These are phyloP conservation scores for Corythucha ciliata DNA, from an alignment of 2,888 invertebrate species.

Conservation along the genomic window DNA sequence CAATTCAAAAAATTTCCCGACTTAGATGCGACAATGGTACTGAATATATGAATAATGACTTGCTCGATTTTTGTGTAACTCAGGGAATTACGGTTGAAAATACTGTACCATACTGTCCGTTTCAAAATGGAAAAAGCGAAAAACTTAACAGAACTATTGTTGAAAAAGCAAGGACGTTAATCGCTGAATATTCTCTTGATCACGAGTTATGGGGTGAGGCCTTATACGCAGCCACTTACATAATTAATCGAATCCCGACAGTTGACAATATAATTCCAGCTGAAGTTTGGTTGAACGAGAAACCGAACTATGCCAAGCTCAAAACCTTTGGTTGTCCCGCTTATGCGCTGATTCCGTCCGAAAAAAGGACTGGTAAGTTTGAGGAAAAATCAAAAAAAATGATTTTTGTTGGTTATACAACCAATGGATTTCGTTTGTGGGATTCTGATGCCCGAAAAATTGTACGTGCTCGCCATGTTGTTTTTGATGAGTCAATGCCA, in stretches of 20 bases:
- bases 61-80: slow-evolving; percentile 31
- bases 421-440: no score
- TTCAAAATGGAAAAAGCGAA: slow-evolving; percentile 36
- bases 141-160: slow-evolving; percentile 34
- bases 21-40: slow-evolving; percentile 36
- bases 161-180: slow-evolving; percentile 34
- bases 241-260: slow-evolving; percentile 42
- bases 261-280: slow-evolving; percentile 44
- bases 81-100: slow-evolving; percentile 33
- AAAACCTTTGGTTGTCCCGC: slow-evolving; percentile 5
- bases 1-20: slow-evolving; percentile 31
- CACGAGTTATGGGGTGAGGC: slow-evolving; percentile 33
- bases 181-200: slow-evolving; percentile 31
- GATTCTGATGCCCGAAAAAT: no score
- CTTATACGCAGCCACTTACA: slow-evolving; percentile 30
- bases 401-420: no score
- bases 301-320: slow-evolving; percentile 5
- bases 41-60: slow-evolving; percentile 33
- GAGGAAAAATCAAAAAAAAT: no score
- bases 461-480: no score
- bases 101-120: slow-evolving; percentile 34
- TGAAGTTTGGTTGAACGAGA: slow-evolving; percentile 1
- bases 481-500: no score
- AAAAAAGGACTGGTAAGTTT: no score
- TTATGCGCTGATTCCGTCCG: no score